Conservation (phyloP, 2,888 invertebrate species). For the Drosophila birchii region DNA sequence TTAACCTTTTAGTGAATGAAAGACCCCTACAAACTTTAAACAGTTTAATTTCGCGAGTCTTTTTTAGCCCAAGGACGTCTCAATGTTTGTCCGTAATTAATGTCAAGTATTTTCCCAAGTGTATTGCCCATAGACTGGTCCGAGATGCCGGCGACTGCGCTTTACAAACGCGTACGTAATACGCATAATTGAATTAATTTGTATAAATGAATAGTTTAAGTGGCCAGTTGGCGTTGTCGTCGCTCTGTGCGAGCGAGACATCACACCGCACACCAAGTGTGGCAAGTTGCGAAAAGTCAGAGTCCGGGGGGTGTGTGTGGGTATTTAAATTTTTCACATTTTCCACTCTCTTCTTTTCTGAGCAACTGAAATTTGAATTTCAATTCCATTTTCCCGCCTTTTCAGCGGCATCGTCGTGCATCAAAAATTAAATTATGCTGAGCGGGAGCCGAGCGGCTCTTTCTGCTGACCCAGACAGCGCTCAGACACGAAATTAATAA, state of each 20-base stretch:
- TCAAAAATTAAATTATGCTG: constrained; percentile 79
- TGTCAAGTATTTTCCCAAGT: constrained; percentile 7
- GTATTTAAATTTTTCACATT: constrained; percentile 79
- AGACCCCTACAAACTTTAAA: too few relatives aligned
- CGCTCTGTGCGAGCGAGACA: constrained; percentile 58
- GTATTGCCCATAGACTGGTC: constrained; percentile 18
- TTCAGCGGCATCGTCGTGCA: constrained; percentile 60
- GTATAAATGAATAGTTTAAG: constrained; percentile 84
- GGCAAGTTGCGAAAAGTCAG: constrained; percentile 43
- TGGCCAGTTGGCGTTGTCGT: constrained; percentile 59
- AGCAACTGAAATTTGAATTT: constrained; percentile 75
- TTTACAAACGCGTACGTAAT: constrained; percentile 79
- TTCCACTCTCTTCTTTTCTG: constrained; percentile 52
- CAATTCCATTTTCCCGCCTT: constrained; percentile 61
- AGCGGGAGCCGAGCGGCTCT: constrained; percentile 54
- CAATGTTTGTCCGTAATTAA: not conserved
- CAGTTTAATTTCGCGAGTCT: not conserved
- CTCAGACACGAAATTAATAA: constrained; percentile 78
- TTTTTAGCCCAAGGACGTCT: not conserved
- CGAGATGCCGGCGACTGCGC: constrained; percentile 69
- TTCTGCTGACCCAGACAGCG: constrained; percentile 78
- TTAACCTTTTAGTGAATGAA: too few relatives aligned
- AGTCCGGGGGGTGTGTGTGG: constrained; percentile 1
- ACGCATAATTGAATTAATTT: constrained; percentile 84
- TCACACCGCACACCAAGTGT: constrained; percentile 18